A percentile compares a stretch with the other conserved stretches of the same genome.
Evolutionary conservation across 1,140 invertebrate species (phyloP).

Genomic region (Lasioglossum albipes): DNA sequence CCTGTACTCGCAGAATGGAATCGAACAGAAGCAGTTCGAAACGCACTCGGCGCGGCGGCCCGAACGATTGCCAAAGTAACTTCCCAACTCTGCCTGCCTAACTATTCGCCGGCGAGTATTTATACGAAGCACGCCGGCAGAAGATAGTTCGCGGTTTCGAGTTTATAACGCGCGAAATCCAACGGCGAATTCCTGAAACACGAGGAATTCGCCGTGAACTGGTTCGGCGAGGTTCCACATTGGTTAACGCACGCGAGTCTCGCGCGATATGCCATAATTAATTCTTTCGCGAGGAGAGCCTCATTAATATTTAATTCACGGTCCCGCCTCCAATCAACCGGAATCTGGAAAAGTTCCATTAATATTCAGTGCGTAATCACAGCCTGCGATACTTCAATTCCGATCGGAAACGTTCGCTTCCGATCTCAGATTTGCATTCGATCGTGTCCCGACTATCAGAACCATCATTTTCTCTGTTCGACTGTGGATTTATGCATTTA

Average conservation of each 20-base stretch:
- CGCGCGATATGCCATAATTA: background rate
- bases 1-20: no score
- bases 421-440: background rate
- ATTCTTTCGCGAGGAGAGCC: background rate
- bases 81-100: background rate
- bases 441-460: background rate
- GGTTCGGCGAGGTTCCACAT: background rate
- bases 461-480: no score
- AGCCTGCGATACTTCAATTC: background rate
- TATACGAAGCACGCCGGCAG: background rate
- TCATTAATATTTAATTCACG: conserved; percentile 35
- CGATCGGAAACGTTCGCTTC: background rate
- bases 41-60: background rate
- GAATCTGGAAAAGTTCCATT: conserved; percentile 16
- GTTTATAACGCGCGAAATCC: background rate
- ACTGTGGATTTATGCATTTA: no score
- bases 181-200: background rate
- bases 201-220: background rate
- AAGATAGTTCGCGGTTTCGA: background rate
- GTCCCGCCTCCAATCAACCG: background rate
- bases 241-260: background rate
- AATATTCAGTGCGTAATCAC: conserved; percentile 31
- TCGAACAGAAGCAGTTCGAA: no score
- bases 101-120: background rate
- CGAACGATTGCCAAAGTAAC: background rate